Conservation (phyloP, 2,113 vertebrate genomes). For the Cyanocitta stelleri region DNA sequence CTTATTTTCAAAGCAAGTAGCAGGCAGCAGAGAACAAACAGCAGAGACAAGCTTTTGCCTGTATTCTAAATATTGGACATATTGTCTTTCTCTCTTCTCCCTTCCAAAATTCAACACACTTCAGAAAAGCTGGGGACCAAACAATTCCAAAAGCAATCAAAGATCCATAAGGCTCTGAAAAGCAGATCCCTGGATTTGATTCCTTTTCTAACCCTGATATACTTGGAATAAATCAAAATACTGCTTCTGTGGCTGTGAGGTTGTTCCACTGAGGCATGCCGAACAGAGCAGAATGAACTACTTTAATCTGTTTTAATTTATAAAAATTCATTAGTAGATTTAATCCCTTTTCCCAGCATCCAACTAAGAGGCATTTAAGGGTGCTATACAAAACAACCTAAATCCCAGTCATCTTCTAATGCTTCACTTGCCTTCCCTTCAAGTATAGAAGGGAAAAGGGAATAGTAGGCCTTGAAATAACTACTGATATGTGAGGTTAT, state of each 20-base stretch:
- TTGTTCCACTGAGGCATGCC: neutral
- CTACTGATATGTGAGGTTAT: neutral
- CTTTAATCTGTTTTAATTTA: neutral
- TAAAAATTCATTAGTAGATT: conserved; percentile 11
- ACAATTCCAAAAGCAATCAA: neutral
- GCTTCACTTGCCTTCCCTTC: neutral
- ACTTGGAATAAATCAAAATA: neutral
- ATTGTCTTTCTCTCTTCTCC: neutral
- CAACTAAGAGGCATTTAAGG: neutral
- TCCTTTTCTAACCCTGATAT: neutral
- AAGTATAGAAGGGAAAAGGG: neutral
- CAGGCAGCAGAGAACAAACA: neutral
- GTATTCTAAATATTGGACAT: neutral
- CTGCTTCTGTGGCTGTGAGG: neutral
- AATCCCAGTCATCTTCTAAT: neutral
- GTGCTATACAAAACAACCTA: neutral
- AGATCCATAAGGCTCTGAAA: neutral
- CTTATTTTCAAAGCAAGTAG: neutral
- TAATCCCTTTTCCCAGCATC: neutral
- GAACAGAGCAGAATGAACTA: neutral
- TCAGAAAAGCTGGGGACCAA: neutral
- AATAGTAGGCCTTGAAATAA: neutral
- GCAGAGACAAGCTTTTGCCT: neutral
- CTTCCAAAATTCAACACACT: neutral
- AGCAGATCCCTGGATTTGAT: neutral